Conservation (phyloP, 2,888 invertebrate genomes). For the Perizoma flavofasciatum region DNA sequence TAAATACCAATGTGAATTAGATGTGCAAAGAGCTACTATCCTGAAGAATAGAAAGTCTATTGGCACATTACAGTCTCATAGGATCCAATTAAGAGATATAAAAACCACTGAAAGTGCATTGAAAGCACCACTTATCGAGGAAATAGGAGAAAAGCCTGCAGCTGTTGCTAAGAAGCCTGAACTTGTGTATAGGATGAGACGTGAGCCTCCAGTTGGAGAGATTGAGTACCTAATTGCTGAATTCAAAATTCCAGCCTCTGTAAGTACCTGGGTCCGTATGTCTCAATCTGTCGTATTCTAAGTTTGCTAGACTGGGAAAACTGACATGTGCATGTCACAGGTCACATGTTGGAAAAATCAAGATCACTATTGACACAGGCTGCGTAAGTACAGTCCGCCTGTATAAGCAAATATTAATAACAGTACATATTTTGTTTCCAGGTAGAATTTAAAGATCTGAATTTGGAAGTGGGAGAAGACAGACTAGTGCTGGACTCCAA, state of each 20-base stretch:
- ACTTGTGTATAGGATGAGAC: slow-evolving; percentile 84
- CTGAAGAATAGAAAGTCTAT: slow-evolving; percentile 89
- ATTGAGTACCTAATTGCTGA: slow-evolving; percentile 84
- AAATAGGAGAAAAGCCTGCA: slow-evolving; percentile 67
- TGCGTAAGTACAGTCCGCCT: too few relatives aligned
- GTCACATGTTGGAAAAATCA: too few relatives aligned
- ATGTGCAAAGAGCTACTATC: slow-evolving; percentile 86
- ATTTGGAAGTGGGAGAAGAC: slow-evolving; percentile 89
- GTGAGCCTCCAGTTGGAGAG: slow-evolving; percentile 81
- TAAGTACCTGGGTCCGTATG: slow-evolving; percentile 56
- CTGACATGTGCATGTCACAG: too few relatives aligned
- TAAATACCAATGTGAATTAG: slow-evolving; percentile 89
- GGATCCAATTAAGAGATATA: slow-evolving; percentile 88
- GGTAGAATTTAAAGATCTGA: slow-evolving; percentile 85
- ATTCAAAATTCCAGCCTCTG: slow-evolving; percentile 84
- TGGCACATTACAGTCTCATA: slow-evolving; percentile 89
- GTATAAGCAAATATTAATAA: too few relatives aligned
- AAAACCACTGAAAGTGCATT: slow-evolving; percentile 66
- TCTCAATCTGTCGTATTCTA: too few relatives aligned
- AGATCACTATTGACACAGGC: too few relatives aligned
- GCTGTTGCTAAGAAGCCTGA: slow-evolving; percentile 55
- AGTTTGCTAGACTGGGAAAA: too few relatives aligned
- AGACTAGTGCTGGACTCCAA: slow-evolving; percentile 87
- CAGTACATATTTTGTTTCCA: slow-evolving; percentile 45
- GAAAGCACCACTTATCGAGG: slow-evolving; percentile 84